Conservation (phyloP, 2,797 vertebrate genomes). For the Pangasius mekongensis region DNA sequence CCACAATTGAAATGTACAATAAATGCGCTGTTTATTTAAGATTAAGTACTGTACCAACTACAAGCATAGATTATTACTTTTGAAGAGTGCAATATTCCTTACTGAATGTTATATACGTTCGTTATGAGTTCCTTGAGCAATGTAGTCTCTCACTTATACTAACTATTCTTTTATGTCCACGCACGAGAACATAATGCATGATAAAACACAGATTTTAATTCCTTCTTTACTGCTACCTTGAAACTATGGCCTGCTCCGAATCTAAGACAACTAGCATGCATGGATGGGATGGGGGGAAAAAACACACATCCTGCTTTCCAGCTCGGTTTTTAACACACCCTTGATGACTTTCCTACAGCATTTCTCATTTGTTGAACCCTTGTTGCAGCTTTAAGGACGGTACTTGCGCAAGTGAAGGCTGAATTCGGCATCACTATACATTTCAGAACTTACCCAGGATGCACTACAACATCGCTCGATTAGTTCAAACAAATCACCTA, state of each 20-base stretch:
- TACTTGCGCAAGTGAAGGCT: background rate
- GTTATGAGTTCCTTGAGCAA: conserved; percentile 26
- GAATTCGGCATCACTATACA: background rate
- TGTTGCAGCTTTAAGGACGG: background rate
- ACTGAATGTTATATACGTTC: conserved; percentile 39
- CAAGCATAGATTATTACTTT: conserved; percentile 54
- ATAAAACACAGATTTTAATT: conserved; percentile 12
- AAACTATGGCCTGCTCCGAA: conserved; percentile 18
- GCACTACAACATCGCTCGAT: background rate
- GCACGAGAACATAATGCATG: conserved; percentile 12
- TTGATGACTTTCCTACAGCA: background rate
- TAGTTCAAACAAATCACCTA: background rate
- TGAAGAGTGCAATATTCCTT: conserved; percentile 49
- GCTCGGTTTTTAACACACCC: conserved; percentile 1
- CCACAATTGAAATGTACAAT: conserved; percentile 50
- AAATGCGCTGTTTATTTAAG: conserved; percentile 38
- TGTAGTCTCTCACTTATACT: conserved; percentile 20
- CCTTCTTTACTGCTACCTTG: conserved; percentile 11
- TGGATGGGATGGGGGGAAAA: background rate
- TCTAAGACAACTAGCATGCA: conserved; percentile 30
- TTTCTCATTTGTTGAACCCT: background rate
- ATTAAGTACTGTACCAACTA: conserved; percentile 49
- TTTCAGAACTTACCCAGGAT: background rate
- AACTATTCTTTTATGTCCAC: conserved; percentile 16
- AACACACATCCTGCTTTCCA: conserved; percentile 2